These are phyloP conservation scores for Neodiprion pinetum DNA, from an alignment of 1,140 invertebrate genomes.

Conservation along the genomic window DNA sequence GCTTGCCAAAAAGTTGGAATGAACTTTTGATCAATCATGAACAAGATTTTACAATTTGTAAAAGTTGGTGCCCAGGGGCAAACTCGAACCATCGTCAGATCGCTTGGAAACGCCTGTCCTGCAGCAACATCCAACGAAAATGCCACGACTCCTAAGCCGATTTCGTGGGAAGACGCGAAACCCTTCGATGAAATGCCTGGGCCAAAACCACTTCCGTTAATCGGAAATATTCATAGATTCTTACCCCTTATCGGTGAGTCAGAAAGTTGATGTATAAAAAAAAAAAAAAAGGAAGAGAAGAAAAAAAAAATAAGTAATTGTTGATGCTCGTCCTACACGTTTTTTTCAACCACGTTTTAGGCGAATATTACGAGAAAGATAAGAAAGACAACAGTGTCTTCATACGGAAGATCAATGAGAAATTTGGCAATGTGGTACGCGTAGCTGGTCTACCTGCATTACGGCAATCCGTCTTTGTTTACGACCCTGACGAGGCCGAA, in stretches of 20 bases:
- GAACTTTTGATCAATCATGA: neutral
- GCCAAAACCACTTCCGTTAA: slow-evolving; percentile 29
- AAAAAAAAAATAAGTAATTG: neutral
- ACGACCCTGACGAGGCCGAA: slow-evolving; percentile 28
- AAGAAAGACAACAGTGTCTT: neutral
- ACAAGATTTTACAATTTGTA: neutral
- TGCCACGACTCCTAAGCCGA: neutral
- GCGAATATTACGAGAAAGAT: slow-evolving; percentile 18
- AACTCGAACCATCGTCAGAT: neutral
- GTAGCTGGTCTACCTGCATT: slow-evolving; percentile 16
- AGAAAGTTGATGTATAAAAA: too few species aligned
- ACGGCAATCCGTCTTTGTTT: slow-evolving; percentile 16
- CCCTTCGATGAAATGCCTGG: slow-evolving; percentile 31
- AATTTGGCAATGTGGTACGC: neutral
- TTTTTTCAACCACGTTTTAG: slow-evolving; percentile 3
- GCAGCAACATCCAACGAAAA: neutral
- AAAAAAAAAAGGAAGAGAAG: neutral
- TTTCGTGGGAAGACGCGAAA: slow-evolving; percentile 28
- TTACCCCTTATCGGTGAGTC: slow-evolving; percentile 29
- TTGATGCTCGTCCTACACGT: neutral
- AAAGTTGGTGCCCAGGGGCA: neutral
- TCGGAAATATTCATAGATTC: slow-evolving; percentile 34
- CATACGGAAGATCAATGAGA: neutral
- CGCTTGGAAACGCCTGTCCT: neutral
- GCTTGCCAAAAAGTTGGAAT: neutral